Evolutionary conservation across 2,113 vertebrate species (phyloP), one percentile per base, ranked within the genome.

Genomic region (Eretmochelys imbricata): DNA sequence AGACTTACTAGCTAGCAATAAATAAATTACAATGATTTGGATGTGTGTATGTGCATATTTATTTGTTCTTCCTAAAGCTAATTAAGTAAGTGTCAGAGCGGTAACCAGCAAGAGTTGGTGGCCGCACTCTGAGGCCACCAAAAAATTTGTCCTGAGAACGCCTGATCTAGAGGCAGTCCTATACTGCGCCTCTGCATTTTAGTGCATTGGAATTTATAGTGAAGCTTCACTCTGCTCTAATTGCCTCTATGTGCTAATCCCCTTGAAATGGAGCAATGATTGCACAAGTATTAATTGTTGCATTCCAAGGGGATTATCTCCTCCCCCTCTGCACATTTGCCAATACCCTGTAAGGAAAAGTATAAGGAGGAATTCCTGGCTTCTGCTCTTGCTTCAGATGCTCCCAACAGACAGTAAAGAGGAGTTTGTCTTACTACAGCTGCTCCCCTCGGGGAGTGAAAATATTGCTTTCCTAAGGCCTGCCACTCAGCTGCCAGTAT

Each of bases 271-370:
- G 62, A 91, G 93, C 95, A 97, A 96, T 97, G 97, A 97, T 94
- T 93, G 92, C 90, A 96, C 93, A 94, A 95, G 93, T 92, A 89
- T 85, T 95, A 95, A 97, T 96, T 95, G 94, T 92, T 94, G 90
- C 96, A 97, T 97, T 95, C 97, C 95, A 92, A 95, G 55, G 84
- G 94, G 96, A 97, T 97, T 97, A 97, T 88, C 90, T 91, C 76
- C 53, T 88, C 62, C 78, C 49, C 50, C 31, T 19, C 87, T 82
- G 88, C 79, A 80, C 89, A 95, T 93, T 89, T 95, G 89, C 87
- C 93, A 97, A 88, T 55, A 80, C 2, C 62, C 53, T 89, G 94
- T 89, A 84, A 1, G 4, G 54, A 93, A 55, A 91, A 55, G 80
- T 88, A 49, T 90, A 92, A 94, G 91, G 57, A 83, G 59, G 27